A percentile compares a stretch with the other conserved stretches of the same genome.
phyloP scores from a whole-genome alignment of 2,113 vertebrate genomes.

The Pterocles gutturalis region DNA sequence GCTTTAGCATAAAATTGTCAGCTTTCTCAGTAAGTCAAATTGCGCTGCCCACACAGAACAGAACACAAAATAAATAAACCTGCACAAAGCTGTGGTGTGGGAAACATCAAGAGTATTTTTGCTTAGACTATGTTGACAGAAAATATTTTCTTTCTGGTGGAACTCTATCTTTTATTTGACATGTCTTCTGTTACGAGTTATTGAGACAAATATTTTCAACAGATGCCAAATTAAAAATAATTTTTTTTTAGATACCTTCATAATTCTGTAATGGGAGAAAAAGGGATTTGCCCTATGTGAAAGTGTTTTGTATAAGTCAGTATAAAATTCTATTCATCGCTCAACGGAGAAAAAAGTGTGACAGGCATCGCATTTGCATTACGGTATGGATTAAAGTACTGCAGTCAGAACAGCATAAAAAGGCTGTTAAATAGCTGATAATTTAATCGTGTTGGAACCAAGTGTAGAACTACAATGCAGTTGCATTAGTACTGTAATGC shows the following conservation, averaged over 20 bases:
- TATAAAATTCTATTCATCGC: not conserved
- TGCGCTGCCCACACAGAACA: not conserved
- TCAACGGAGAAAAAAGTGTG: not conserved
- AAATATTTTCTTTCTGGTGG: not conserved
- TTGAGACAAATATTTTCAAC: constrained; percentile 33
- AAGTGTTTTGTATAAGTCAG: not conserved
- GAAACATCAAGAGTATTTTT: not conserved
- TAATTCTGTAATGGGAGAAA: not conserved
- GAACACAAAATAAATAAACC: not conserved
- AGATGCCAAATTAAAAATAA: not conserved
- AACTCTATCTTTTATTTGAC: constrained; percentile 14
- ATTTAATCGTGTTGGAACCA: constrained; percentile 44
- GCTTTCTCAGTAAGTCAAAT: constrained; percentile 1
- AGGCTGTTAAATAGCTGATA: constrained; percentile 57
- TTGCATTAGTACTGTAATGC: constrained; percentile 6
- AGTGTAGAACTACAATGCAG: not conserved
- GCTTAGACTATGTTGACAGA: not conserved
- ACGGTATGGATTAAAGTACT: constrained; percentile 49
- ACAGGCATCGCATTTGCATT: constrained; percentile 9
- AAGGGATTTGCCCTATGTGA: not conserved
- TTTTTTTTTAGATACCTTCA: not conserved
- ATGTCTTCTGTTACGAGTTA: not conserved
- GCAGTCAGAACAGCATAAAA: constrained; percentile 47
- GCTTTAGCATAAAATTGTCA: constrained; percentile 15
- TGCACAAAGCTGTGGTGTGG: not conserved